Base-by-base conservation (phyloP, 2,113 vertebrate species). In the Fulica atra region DNA sequence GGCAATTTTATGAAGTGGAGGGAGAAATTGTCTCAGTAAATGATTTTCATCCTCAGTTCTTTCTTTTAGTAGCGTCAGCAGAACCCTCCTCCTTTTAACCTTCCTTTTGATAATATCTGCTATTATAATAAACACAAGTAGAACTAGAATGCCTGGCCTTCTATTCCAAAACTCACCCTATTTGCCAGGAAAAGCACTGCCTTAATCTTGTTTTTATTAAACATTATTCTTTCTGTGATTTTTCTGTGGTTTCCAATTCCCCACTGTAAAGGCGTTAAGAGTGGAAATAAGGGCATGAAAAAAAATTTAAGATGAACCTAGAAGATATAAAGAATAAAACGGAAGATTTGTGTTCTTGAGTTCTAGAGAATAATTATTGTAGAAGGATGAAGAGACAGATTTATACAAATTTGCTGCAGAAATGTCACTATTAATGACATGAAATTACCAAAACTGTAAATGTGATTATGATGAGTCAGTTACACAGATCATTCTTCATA, bases 101-200 rank as follows among this genome's bases (percentile, higher is more conserved):
- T 71, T 86, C 5, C 4, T 63, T 84, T 87, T 79, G 26, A 10
- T 74, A 42, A 24, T n/a, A 36, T 36, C 16, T 81, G 10, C 13
- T 77, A 14, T 19, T 80, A 28, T 13, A n/a, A 70, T 28, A 63
- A 71, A 5, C 19, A 74, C 36, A 72, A 5, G 8, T 20, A 77
- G n/a, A 73, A 73, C 5, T 31, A 2, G 0, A 84, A 84, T 31
- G 13, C 7, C 9, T 60, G 51, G 5, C 10, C 5, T 84, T 79
- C 38, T 51, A 8, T n/a, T 13, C 5, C 20, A 23, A 16, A 15
- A 4, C 2, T 9, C 5, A 73, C 1, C 0, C 3, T 71, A 2
- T 81, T 61, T 85, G 9, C 1, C 2, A 48, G 8, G 23, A 81
- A 46, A 6, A 81, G 2, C 13, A 51, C 15, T 8, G 3, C n/a